These are phyloP conservation scores for Ptychodera flava DNA, from an alignment of 35 echinoderm and acorn worm species.

Conservation along the genomic window DNA sequence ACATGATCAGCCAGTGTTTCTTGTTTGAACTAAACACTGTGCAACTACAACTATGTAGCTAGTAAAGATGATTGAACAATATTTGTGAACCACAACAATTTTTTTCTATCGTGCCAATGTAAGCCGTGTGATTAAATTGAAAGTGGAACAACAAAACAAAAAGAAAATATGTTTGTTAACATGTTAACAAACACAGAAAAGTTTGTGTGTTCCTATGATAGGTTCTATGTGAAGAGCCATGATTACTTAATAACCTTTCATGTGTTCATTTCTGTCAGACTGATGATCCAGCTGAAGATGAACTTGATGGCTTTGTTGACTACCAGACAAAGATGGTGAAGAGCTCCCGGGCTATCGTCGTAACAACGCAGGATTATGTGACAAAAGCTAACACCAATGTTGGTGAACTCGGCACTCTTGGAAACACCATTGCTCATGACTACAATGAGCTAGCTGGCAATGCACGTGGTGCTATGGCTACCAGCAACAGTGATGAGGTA, in stretches of 20 bases:
- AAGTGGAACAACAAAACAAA: too few species aligned
- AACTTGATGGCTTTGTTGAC: conserved; percentile 89
- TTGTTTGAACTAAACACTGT: too few species aligned
- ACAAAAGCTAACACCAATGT: conserved; percentile 92
- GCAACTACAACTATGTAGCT: too few species aligned
- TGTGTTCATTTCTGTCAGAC: conserved; percentile 50
- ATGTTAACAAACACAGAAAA: too few species aligned
- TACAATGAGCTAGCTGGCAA: conserved; percentile 74
- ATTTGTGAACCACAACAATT: too few species aligned
- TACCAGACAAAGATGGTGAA: conserved; percentile 98
- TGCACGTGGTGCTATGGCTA: conserved; percentile 60
- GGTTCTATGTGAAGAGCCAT: too few species aligned
- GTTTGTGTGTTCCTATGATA: too few species aligned
- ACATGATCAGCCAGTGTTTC: neutral
- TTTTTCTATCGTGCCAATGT: too few species aligned
- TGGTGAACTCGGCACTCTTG: conserved; percentile 75
- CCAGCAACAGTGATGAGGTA: conserved; percentile 72
- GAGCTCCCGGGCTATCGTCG: conserved; percentile 77
- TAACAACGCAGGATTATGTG: conserved; percentile 87
- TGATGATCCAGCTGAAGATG: conserved; percentile 73
- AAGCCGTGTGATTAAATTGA: too few species aligned
- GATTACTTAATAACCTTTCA: too few species aligned
- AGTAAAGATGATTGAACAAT: too few species aligned
- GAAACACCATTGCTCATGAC: conserved; percentile 79
- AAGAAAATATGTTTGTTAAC: too few species aligned